phyloP scores from a whole-genome alignment of 2,113 vertebrate genomes.

The Rhinolophus sinicus region DNA sequence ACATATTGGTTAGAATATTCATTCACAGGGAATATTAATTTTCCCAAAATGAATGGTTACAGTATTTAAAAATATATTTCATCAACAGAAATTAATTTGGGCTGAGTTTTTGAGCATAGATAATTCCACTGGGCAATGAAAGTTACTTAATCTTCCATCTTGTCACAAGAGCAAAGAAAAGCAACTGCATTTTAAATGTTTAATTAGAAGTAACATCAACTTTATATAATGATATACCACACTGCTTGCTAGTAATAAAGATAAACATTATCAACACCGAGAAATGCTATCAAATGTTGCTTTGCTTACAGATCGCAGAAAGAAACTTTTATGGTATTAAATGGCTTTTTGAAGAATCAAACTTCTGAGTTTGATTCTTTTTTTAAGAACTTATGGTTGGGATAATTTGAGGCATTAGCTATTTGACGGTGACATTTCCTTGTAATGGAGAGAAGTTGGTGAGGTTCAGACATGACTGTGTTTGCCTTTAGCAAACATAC shows the following conservation, averaged over 20 bases:
- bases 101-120: constrained; percentile 61
- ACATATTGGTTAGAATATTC: constrained; percentile 64
- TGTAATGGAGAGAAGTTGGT: constrained; percentile 61
- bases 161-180: constrained; percentile 73
- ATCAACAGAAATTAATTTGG: constrained; percentile 69
- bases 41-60: constrained; percentile 50
- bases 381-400: constrained; percentile 63
- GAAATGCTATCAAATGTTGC: constrained; percentile 61
- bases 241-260: constrained; percentile 75
- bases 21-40: constrained; percentile 54
- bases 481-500: constrained; percentile 79
- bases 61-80: constrained; percentile 56
- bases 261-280: constrained; percentile 74
- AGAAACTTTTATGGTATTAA: constrained; percentile 55
- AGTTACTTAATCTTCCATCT: constrained; percentile 69
- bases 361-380: constrained; percentile 16
- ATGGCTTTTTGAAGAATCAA: constrained; percentile 3
- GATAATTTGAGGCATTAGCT: constrained; percentile 60
- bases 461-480: constrained; percentile 61
- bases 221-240: constrained; percentile 75
- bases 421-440: constrained; percentile 71
- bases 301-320: constrained; percentile 69
- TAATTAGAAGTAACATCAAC: constrained; percentile 82
- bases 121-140: constrained; percentile 45
- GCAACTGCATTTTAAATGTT: constrained; percentile 78